Percentiles rank a stretch among this genome's conserved stretches.
Conservation (phyloP, 2,888 invertebrate genomes). For the Gnatocerus cornutus region DNA sequence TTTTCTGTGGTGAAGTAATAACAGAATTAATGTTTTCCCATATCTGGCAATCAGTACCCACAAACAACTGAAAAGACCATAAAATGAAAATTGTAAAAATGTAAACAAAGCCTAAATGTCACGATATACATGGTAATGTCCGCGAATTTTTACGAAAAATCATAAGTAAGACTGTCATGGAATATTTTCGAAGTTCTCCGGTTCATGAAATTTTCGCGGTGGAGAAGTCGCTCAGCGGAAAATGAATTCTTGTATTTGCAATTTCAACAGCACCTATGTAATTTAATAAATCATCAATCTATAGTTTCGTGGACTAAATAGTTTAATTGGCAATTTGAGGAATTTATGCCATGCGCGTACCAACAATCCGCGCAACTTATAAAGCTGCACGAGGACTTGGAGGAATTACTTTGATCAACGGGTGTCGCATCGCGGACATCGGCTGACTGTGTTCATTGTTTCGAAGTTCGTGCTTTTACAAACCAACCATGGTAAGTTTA, state of each 20-base stretch:
- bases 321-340: slow-evolving; percentile 29
- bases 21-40: slow-evolving; percentile 1
- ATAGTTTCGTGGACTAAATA: slow-evolving; percentile 24
- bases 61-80: slow-evolving; percentile 67
- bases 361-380: slow-evolving; percentile 11
- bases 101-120: slow-evolving; percentile 7
- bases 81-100: neutral
- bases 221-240: neutral
- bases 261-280: slow-evolving; percentile 8
- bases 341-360: slow-evolving; percentile 25
- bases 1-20: slow-evolving; percentile 64
- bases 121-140: neutral
- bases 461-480: slow-evolving; percentile 21
- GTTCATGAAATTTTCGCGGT: too few relatives aligned
- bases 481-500: slow-evolving; percentile 53
- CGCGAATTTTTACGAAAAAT: neutral
- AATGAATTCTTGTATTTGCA: slow-evolving; percentile 21
- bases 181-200: too few relatives aligned
- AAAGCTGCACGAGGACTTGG: slow-evolving; percentile 9
- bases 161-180: too few relatives aligned
- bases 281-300: slow-evolving; percentile 20
- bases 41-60: slow-evolving; percentile 9
- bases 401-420: slow-evolving; percentile 57
- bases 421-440: slow-evolving; percentile 67
- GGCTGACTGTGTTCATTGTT: slow-evolving; percentile 55